Evolutionary conservation across 1,140 invertebrate species (phyloP), one percentile per base, ranked within the genome.

Genomic region (Copidosoma floridanum): DNA sequence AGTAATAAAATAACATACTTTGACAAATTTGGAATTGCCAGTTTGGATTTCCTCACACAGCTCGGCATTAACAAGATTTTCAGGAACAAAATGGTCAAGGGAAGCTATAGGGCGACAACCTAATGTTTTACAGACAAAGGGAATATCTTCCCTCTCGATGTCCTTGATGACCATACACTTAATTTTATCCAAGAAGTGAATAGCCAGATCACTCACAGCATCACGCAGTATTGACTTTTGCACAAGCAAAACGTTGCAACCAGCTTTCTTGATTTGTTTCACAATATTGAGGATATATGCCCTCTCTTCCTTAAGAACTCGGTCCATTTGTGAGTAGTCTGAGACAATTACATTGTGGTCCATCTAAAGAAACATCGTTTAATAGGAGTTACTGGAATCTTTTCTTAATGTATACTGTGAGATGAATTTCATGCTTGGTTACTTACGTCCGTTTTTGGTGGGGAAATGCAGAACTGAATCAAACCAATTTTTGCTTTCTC

Each of bases 141-240:
- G 92, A 71, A 99, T 94, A 68, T 99, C 97, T 76, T 99, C 96
- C 46, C 97, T 86, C 81, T 99, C 97, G 65, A 99, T 88, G 78
- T 99, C 96, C 79, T 97, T 98, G 20, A 99, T 86, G 8, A 99
- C 96, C 91, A 99, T 92, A 40, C 98, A 97, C 77, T 99, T 99
- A 76, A 99, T 95, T 84, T 99, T 99, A 71, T 97, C 95, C 64
- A 99, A 82, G 80, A 99, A 99, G 77, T 99, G 98, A 66, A 99
- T 84, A 2, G 97, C 97, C 65, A 99, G 81, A 79, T 99, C 98
- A 72, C 90, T 97, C 11, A 99, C 83, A 21, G 98, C 96, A 87
- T 99, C 98, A 67, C 96, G 89, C 29, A 99, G 83, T 75, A 99
- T 99, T 1, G 97, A 99, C 80, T 99, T 99, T 81, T 99, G 98